These are phyloP conservation scores for Sander vitreus DNA, from an alignment of 2,113 vertebrate genomes.

Conservation along the genomic window DNA sequence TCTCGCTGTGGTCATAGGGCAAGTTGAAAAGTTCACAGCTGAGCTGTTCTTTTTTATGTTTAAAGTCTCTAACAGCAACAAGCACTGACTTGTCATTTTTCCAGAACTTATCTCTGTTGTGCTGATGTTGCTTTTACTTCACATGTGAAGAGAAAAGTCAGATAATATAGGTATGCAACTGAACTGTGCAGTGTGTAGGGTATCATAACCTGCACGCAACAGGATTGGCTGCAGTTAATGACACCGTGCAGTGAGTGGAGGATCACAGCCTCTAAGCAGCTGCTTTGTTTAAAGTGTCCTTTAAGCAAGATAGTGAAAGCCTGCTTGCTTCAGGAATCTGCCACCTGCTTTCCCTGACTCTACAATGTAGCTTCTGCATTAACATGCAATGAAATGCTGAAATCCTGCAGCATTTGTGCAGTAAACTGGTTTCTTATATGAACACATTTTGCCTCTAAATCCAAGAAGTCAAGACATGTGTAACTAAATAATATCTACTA, in stretches of 20 bases:
- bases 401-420: background rate
- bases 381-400: background rate
- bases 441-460: background rate
- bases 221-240: background rate
- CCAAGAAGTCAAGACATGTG: background rate
- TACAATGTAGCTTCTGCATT: background rate
- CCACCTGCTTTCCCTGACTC: background rate
- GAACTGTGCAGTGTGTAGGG: background rate
- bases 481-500: background rate
- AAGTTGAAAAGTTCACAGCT: constrained; percentile 43
- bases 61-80: constrained; percentile 28
- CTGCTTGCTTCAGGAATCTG: constrained; percentile 8
- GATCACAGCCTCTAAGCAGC: background rate
- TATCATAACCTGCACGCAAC: background rate
- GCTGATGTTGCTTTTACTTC: background rate
- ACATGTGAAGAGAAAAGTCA: background rate
- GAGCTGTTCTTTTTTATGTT: background rate
- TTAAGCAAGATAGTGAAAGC: background rate
- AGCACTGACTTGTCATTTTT: constrained; percentile 45
- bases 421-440: background rate
- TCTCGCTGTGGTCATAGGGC: constrained; percentile 5
- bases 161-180: background rate
- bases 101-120: constrained; percentile 24
- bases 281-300: background rate
- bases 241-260: background rate